Conservation (phyloP, 2,113 vertebrate genomes). For the Macquaria ambigua region DNA sequence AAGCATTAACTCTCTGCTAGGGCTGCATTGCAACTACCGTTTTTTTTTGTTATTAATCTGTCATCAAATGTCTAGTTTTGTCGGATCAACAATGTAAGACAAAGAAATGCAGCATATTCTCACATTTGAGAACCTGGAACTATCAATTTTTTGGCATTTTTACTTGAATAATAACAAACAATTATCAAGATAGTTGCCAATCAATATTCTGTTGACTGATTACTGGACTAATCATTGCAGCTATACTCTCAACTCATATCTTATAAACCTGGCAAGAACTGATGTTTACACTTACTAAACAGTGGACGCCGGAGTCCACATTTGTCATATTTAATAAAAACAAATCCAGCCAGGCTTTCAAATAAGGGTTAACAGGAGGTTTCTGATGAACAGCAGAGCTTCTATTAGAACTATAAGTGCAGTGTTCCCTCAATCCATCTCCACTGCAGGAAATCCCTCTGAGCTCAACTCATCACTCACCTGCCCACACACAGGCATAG, state of each 20-base stretch:
- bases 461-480: constrained; percentile 27
- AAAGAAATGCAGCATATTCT: too few relatives aligned
- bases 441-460: constrained; percentile 51
- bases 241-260: neutral
- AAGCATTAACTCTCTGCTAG: too few relatives aligned
- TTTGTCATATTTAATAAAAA: neutral
- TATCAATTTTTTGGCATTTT: too few relatives aligned
- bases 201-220: neutral
- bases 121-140: too few relatives aligned
- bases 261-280: too few relatives aligned
- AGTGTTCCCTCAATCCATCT: constrained; percentile 21
- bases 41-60: too few relatives aligned
- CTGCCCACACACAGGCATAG: constrained; percentile 13
- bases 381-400: neutral
- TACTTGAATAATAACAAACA: too few relatives aligned
- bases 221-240: neutral
- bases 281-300: neutral
- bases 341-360: neutral
- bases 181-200: too few relatives aligned
- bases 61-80: too few relatives aligned
- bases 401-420: neutral
- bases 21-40: too few relatives aligned
- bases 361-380: neutral
- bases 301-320: neutral
- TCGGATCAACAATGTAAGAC: too few relatives aligned